Evolutionary conservation across 2,113 vertebrate genomes (phyloP).

Genomic region (Cyanoderma ruficeps): DNA sequence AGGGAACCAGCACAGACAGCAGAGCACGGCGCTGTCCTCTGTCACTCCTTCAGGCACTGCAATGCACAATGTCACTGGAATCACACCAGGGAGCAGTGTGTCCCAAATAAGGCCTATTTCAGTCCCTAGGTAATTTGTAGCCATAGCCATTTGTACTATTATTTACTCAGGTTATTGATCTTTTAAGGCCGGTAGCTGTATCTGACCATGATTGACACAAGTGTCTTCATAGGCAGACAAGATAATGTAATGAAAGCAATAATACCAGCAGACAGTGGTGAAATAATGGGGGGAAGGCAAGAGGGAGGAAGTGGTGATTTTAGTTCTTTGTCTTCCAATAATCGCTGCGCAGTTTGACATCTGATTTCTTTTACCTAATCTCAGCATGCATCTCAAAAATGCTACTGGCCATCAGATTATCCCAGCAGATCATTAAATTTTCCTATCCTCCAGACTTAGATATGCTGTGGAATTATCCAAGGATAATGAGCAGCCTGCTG

Average conservation of each 20-base stretch:
- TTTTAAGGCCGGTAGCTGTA: neutral
- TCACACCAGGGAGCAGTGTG: neutral
- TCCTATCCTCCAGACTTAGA: neutral
- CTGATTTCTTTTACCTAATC: constrained; percentile 62
- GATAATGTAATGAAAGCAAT: neutral
- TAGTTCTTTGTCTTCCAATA: constrained; percentile 47
- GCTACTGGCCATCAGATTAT: constrained; percentile 56
- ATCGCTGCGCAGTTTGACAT: constrained; percentile 32
- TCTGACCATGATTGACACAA: neutral
- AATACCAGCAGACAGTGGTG: neutral
- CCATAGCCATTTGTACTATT: neutral
- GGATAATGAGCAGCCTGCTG: constrained; percentile 61
- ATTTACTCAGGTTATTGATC: constrained; percentile 28
- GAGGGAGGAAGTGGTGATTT: constrained; percentile 14
- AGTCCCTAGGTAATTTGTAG: neutral
- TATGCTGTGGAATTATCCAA: constrained; percentile 22
- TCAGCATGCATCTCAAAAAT: constrained; percentile 57
- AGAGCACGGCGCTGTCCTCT: neutral
- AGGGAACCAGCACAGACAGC: neutral
- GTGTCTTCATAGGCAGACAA: neutral
- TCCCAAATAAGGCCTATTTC: neutral
- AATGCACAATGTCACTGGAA: neutral
- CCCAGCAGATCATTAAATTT: constrained; percentile 63
- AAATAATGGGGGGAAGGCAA: neutral
- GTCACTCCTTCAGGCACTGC: neutral